Percentiles rank a stretch among this genome's conserved stretches.
These are phyloP conservation scores for Bembecia ichneumoniformis DNA, from an alignment of 2,888 invertebrate species.

Conservation along the genomic window DNA sequence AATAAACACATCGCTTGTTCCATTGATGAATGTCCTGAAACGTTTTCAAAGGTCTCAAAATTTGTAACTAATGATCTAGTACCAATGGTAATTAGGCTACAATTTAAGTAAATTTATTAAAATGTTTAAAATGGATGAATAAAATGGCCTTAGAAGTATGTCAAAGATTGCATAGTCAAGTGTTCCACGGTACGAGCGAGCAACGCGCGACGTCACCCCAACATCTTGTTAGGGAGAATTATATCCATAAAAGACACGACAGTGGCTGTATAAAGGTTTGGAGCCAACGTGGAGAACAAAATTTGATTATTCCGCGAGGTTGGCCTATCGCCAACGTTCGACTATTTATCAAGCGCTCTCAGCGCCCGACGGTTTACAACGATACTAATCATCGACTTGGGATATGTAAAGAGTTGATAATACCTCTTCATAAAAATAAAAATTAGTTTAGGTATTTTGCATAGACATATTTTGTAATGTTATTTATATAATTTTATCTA, in stretches of 20 bases:
- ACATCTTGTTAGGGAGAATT: conserved; percentile 65
- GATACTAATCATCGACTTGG: conserved; percentile 60
- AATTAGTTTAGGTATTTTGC: too few species aligned
- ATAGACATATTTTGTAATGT: too few species aligned
- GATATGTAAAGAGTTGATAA: conserved; percentile 30
- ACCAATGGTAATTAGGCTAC: too few species aligned
- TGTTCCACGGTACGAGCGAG: neutral
- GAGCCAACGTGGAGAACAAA: conserved; percentile 47
- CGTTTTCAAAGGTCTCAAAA: too few species aligned
- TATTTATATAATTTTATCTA: too few species aligned
- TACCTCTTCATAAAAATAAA: neutral
- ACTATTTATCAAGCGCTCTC: conserved; percentile 67
- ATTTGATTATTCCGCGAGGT: conserved; percentile 72
- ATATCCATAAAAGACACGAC: conserved; percentile 68
- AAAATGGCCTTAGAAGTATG: conserved; percentile 37
- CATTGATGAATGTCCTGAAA: conserved; percentile 17
- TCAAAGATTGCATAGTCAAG: conserved; percentile 66
- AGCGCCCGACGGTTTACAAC: conserved; percentile 60
- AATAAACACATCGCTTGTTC: conserved; percentile 49
- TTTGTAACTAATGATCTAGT: too few species aligned
- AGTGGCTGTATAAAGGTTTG: conserved; percentile 36
- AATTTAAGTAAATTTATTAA: too few species aligned
- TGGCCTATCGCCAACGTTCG: conserved; percentile 67
- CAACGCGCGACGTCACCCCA: conserved; percentile 48
- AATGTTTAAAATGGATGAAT: neutral